Evolutionary conservation across 2,113 vertebrate genomes (phyloP).

Genomic region (Phalacrocorax brasilianus): DNA sequence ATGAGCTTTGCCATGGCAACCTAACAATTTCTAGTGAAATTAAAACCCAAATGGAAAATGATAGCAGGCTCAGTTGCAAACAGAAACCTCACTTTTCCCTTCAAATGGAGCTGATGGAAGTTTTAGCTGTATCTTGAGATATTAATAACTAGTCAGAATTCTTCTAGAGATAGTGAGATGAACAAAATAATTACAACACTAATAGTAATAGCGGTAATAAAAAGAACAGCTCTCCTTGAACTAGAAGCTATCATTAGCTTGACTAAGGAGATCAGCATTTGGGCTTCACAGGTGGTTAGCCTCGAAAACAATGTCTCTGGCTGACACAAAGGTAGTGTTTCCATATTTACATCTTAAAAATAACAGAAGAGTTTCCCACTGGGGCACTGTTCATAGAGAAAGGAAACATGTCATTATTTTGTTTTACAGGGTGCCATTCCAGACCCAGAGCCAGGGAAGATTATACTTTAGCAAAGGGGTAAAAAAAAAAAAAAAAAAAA

Average conservation of each 20-base stretch:
- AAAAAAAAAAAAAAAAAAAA: background rate
- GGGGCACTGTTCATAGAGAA: background rate
- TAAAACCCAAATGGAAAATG: slow-evolving; percentile 32
- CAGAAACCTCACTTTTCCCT: background rate
- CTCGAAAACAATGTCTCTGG: background rate
- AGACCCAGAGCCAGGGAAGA: background rate
- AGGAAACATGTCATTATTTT: background rate
- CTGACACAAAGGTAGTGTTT: background rate
- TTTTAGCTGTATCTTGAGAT: slow-evolving; percentile 13
- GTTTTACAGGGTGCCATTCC: background rate
- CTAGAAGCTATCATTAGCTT: slow-evolving; percentile 18
- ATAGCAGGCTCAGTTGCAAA: background rate
- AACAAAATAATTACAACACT: slow-evolving; percentile 13
- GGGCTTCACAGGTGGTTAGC: slow-evolving; percentile 6
- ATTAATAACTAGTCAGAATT: background rate
- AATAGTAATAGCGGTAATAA: background rate
- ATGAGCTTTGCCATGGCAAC: slow-evolving; percentile 57
- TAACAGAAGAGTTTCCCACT: background rate
- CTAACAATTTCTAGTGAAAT: slow-evolving; percentile 41
- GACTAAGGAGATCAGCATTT: slow-evolving; percentile 36
- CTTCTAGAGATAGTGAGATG: background rate
- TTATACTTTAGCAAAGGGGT: background rate
- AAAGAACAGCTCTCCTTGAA: background rate
- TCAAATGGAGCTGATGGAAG: background rate
- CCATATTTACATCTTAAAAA: slow-evolving; percentile 17